Percentiles rank a stretch among this genome's conserved stretches.
Evolutionary conservation across 2,113 vertebrate genomes (phyloP).

Genomic region (Sapayoa aenigma): DNA sequence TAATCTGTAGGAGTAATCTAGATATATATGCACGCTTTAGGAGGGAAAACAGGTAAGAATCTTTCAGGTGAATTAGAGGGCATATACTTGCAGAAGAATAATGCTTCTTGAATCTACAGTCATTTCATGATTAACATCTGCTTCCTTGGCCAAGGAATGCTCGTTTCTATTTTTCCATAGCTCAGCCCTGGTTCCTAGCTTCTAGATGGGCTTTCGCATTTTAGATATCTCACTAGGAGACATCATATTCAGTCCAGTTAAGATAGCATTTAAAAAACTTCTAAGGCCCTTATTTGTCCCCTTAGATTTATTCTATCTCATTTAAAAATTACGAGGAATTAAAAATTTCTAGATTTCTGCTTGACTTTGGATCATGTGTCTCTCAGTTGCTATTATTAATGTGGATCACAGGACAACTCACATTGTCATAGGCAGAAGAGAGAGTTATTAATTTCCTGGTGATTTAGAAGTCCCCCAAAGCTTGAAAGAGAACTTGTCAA

Average conservation of each 20-base stretch:
- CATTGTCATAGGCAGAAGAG: background rate
- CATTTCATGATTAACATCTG: constrained; percentile 16
- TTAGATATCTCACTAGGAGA: background rate
- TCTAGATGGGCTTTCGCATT: background rate
- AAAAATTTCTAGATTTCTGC: background rate
- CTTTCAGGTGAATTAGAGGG: constrained; percentile 37
- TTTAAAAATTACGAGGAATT: background rate
- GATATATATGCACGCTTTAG: background rate
- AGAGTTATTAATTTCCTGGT: background rate
- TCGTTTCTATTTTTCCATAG: constrained; percentile 22
- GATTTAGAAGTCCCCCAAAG: background rate
- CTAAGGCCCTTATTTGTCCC: background rate
- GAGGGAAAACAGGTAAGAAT: constrained; percentile 42
- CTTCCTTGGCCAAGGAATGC: constrained; percentile 21
- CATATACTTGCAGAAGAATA: constrained; percentile 9
- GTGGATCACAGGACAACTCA: background rate
- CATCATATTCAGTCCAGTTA: background rate
- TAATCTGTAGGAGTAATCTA: constrained; percentile 16
- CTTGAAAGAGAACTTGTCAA: background rate
- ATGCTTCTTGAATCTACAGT: background rate
- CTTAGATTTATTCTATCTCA: background rate
- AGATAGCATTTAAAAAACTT: background rate
- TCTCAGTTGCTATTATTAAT: background rate
- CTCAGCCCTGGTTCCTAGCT: constrained; percentile 6
- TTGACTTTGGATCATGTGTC: background rate